Evolutionary conservation across 2,113 vertebrate genomes (phyloP).

Genomic region (Origma solitaria): DNA sequence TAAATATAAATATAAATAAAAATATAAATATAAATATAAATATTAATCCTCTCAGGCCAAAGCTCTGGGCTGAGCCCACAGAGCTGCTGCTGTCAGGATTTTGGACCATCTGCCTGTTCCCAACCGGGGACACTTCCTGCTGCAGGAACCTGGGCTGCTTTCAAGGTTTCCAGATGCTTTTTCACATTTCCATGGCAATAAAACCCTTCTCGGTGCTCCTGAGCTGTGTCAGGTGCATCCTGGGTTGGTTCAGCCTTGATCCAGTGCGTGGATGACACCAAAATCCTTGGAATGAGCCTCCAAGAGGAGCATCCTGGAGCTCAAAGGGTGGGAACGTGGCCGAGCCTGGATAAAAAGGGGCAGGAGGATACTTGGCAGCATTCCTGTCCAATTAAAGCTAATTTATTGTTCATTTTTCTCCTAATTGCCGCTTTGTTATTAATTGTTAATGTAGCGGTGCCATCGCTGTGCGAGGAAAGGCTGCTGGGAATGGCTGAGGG

Average conservation of each 20-base stretch:
- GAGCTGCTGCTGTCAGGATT: not conserved
- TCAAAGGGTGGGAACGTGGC: not conserved
- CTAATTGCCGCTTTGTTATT: not conserved
- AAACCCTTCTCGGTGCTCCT: not conserved
- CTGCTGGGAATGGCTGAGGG: not conserved
- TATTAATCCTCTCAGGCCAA: not conserved
- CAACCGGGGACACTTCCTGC: not conserved
- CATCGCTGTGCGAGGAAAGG: not conserved
- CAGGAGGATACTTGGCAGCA: slow-evolving; percentile 7
- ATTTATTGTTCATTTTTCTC: slow-evolving; percentile 6
- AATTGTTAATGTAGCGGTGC: not conserved
- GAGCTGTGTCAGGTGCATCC: not conserved
- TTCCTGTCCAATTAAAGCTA: slow-evolving; percentile 22
- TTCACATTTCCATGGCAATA: not conserved
- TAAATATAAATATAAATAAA: too few relatives aligned
- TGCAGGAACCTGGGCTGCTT: not conserved
- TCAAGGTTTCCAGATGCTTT: slow-evolving; percentile 19
- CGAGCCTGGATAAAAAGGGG: not conserved
- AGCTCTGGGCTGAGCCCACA: not conserved
- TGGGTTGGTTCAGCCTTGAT: not conserved
- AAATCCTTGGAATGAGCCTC: not conserved
- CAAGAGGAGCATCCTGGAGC: not conserved
- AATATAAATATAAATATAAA: too few relatives aligned
- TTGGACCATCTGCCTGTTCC: not conserved
- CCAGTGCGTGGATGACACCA: fast-evolving